Base-by-base conservation (phyloP, 2,888 invertebrate species). In the Hecatera dysodea region DNA sequence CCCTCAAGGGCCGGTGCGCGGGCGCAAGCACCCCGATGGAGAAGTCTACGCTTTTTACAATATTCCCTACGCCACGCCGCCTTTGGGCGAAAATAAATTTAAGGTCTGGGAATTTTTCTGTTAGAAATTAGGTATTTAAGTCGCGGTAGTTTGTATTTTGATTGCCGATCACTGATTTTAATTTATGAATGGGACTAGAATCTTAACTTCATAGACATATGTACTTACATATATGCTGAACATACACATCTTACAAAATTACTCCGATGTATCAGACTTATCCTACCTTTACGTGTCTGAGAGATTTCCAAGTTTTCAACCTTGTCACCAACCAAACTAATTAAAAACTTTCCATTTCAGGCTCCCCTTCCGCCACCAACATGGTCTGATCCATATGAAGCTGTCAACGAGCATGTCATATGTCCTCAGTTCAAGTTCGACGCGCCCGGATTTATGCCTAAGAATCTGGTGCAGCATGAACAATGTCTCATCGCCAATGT, bases 401-500 rank as follows among this genome's bases (percentile, higher is more conserved):
- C 81, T 12, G 44, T 67, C 33, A 61, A 78, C 48, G 57, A 70
- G 19, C 15, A 61, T 24, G 74, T 78, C 48, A 17, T 57, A 11
- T 82, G 81, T 59, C 72, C 67, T n/a, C 81, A 81, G 50, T 46
- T 42, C 27, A 55, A 27, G 8, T 3, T 71, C 2, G 55, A 55
- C 22, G 71, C 55, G 44, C 27, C 22, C 36, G 27, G 15, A 8
- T 1, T 55, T 8, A 46, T 71, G 27, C 53, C 71, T 9, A 44
- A 44, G 27, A n/a, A 72, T 27, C 15, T 72, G 3, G 70, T 72
- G 27, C 70, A 72, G 1, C 59, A 70, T n/a, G 89, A 89, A 60
- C 82, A 90, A 62, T 90, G 90, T 52, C 83, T 90, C 2, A 74
- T 89, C 9, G 84, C 86, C 9, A 90, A 87, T 63, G 61, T 90